Evolutionary conservation across 2,888 invertebrate genomes (phyloP).

Genomic region (Helleia helle): DNA sequence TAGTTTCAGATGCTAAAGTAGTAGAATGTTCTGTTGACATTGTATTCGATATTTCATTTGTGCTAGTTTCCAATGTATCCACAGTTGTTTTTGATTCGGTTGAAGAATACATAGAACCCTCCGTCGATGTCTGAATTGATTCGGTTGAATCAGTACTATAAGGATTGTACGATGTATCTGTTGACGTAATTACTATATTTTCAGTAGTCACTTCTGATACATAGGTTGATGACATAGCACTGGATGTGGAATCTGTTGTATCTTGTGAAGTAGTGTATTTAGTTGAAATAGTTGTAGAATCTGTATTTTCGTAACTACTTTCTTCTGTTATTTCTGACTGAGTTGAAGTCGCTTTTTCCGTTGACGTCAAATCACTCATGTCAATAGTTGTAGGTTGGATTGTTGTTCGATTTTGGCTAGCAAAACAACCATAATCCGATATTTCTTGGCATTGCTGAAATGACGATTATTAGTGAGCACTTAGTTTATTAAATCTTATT

Average conservation of each 20-base stretch:
- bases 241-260: neutral
- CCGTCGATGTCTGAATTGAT: neutral
- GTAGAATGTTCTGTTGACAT: no score
- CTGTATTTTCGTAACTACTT: neutral
- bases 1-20: no score
- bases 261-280: neutral
- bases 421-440: slow-evolving; percentile 8
- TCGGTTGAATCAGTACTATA: neutral
- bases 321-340: neutral
- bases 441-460: slow-evolving; percentile 6
- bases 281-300: neutral
- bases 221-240: neutral
- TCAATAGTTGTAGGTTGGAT: neutral
- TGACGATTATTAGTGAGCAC: neutral
- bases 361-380: neutral
- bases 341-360: neutral
- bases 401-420: neutral
- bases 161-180: neutral
- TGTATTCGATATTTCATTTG: no score
- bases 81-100: no score
- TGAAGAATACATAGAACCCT: no score
- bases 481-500: neutral
- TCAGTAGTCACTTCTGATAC: neutral
- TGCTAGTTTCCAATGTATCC: no score
- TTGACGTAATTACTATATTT: neutral